Base-by-base conservation (phyloP, 2,113 vertebrate species). In the Panurus biarmicus region DNA sequence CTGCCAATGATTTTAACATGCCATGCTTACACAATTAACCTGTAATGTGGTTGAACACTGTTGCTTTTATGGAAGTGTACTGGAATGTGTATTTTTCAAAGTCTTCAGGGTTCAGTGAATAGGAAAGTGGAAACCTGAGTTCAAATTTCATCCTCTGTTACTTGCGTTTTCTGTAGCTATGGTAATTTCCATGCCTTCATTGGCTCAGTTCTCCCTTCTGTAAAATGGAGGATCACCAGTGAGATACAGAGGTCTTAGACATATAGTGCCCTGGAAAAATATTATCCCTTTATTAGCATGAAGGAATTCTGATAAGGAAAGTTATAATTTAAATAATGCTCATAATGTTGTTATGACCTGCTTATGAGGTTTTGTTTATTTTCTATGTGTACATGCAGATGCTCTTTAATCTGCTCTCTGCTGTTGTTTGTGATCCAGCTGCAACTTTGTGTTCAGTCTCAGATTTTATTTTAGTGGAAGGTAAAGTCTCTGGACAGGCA, bases 81-180 rank as follows among this genome's bases (percentile, higher is more conserved):
- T 58, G 71, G 81, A 80, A 85, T 75, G 40, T 74, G 2, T 74
- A 26, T 82, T 87, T 96, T 89, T 76, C 47, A 15, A 70, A 80
- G 67, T 56, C 26, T 53, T 90, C 44, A 14, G 44, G 12, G 28
- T 93, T 95, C 78, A 48, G 31, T 74, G 75, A 90, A 56, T 77
- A 78, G 65, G 58, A 83, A 87, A 87, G 44, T 6, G 2, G 44
- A 84, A 90, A 64, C 69, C 14, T 7, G 47, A 85, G 90, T 88
- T 95, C 60, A 51, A 5, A 71, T 95, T 94, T 91, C 78, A 61
- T 80, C n/a, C 51, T 92, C 84, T 67, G 48, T 77, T 73, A 53
- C 38, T 70, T 87, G 60, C 29, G 12, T 87, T 95, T 94, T 93
- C 16, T 60, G n/a, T 81, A 80, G 36, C 87, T 73, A 4, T 65